phyloP scores from a whole-genome alignment of 2,797 vertebrate species.

The Microhierax caerulescens region DNA sequence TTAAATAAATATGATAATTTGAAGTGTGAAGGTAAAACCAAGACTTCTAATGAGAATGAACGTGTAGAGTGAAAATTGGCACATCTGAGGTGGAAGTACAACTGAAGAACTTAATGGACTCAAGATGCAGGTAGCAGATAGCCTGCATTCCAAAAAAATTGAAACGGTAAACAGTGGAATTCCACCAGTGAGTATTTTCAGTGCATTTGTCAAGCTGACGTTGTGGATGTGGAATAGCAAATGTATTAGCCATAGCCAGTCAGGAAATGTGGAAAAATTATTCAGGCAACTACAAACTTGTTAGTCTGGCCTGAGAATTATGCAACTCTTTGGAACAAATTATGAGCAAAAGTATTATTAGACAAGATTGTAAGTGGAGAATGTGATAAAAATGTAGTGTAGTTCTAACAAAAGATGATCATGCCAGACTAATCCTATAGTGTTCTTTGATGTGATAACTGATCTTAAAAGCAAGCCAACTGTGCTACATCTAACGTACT shows the following conservation, averaged over 20 bases:
- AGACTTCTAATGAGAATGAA: neutral
- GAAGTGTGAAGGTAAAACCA: neutral
- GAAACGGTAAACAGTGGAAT: neutral
- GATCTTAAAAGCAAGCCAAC: neutral
- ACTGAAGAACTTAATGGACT: neutral
- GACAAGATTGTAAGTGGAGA: neutral
- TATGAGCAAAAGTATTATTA: neutral
- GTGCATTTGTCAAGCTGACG: slow-evolving; percentile 38
- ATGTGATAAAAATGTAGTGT: slow-evolving; percentile 11
- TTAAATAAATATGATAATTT: slow-evolving; percentile 5
- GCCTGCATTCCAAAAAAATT: neutral
- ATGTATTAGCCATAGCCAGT: slow-evolving; percentile 18
- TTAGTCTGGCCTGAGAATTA: slow-evolving; percentile 14
- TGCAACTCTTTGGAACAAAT: slow-evolving; percentile 27
- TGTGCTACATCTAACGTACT: neutral
- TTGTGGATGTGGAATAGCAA: slow-evolving; percentile 23
- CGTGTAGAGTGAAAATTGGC: neutral
- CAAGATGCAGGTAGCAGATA: slow-evolving; percentile 24
- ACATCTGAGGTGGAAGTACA: neutral
- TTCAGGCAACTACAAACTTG: slow-evolving; percentile 26
- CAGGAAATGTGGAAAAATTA: slow-evolving; percentile 31
- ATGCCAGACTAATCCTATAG: neutral
- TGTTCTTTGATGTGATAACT: slow-evolving; percentile 29
- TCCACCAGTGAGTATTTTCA: slow-evolving; percentile 20
- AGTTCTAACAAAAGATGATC: neutral